phyloP scores from a whole-genome alignment of 2,888 invertebrate genomes.

The Sturmia bella region DNA sequence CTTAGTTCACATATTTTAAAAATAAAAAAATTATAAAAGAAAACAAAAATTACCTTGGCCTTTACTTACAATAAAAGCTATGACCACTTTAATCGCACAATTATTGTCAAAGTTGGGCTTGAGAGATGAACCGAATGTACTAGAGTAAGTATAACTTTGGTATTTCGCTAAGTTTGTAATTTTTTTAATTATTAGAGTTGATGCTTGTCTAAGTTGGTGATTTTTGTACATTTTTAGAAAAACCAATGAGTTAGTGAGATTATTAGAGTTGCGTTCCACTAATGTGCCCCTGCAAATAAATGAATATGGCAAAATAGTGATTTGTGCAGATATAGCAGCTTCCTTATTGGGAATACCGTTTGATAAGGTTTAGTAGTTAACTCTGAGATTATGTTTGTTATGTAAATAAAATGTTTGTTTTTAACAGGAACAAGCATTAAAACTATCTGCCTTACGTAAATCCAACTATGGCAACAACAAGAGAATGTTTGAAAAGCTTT shows the following conservation, averaged over 20 bases:
- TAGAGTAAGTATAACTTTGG: conserved; percentile 73
- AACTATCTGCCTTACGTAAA: conserved; percentile 84
- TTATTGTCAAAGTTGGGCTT: conserved; percentile 78
- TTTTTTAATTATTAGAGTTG: too few species aligned
- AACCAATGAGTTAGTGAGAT: conserved; percentile 78
- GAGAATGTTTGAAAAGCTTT: conserved; percentile 84
- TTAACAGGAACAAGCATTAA: conserved; percentile 84
- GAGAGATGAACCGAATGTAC: conserved; percentile 74
- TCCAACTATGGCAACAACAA: conserved; percentile 83
- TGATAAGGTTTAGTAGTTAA: conserved; percentile 80
- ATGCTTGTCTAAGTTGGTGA: too few species aligned
- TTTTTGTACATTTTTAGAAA: conserved; percentile 73
- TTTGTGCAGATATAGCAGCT: conserved; percentile 85
- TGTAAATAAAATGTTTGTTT: neutral
- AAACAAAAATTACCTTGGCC: conserved; percentile 40
- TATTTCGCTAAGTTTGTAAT: too few species aligned
- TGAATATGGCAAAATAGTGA: conserved; percentile 84
- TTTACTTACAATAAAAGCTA: conserved; percentile 56
- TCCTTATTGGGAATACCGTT: conserved; percentile 82
- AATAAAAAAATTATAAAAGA: neutral
- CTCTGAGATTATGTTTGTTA: neutral
- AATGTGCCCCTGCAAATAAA: conserved; percentile 82
- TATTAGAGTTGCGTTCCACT: conserved; percentile 78
- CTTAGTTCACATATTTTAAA: conserved; percentile 32
- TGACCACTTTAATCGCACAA: conserved; percentile 78